These are phyloP conservation scores for Allobates femoralis DNA, from an alignment of 2,797 vertebrate genomes.

Conservation along the genomic window DNA sequence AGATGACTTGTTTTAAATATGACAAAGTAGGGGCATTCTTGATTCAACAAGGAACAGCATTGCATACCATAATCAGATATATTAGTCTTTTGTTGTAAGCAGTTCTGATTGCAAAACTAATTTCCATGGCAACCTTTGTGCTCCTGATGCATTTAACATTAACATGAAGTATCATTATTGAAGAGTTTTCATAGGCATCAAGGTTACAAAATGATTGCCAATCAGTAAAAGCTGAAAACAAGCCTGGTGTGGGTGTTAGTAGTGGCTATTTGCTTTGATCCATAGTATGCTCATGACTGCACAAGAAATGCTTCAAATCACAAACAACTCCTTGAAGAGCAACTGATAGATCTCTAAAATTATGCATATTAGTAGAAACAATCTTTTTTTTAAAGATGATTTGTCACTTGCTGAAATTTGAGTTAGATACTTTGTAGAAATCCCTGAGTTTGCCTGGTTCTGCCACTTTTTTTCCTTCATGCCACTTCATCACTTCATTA, in stretches of 20 bases:
- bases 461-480: no score
- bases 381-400: no score
- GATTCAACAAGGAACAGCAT: conserved; percentile 14
- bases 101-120: conserved; percentile 47
- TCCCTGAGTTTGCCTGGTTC: no score
- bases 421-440: no score
- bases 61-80: conserved; percentile 20
- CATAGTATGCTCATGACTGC: not conserved
- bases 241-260: not conserved
- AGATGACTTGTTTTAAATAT: conserved; percentile 12
- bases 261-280: not conserved
- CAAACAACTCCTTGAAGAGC: no score
- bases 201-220: conserved; percentile 7
- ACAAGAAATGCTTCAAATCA: no score
- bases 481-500: no score
- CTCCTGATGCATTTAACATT: conserved; percentile 9
- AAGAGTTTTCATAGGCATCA: not conserved
- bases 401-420: no score
- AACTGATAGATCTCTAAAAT: no score
- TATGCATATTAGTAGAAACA: no score
- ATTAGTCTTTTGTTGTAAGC: conserved; percentile 33
- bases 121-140: conserved; percentile 58
- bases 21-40: conserved; percentile 19
- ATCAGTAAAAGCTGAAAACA: not conserved
- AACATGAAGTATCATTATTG: conserved; percentile 8